phyloP scores from a whole-genome alignment of 2,888 invertebrate genomes.

The Tachina grossa region DNA sequence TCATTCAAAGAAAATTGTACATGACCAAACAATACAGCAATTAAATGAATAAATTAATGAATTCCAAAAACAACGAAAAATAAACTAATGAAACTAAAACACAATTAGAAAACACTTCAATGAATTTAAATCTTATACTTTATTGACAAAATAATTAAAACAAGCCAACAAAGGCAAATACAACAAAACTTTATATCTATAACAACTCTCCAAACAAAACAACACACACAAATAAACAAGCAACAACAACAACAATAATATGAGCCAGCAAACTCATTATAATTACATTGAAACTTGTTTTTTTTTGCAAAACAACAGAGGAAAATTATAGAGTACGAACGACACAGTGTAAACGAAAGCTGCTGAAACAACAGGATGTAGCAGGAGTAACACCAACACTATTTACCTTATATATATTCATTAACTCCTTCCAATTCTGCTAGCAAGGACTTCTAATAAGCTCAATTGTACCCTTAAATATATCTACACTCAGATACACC shows the following conservation, averaged over 20 bases:
- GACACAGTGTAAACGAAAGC: slow-evolving; percentile 10
- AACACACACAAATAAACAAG: neutral
- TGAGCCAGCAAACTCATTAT: slow-evolving; percentile 46
- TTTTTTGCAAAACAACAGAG: slow-evolving; percentile 12
- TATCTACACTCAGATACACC: neutral
- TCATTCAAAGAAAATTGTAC: slow-evolving; percentile 52
- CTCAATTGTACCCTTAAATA: neutral
- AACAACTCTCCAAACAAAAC: too few species aligned
- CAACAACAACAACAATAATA: slow-evolving; percentile 12
- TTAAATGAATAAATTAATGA: slow-evolving; percentile 45
- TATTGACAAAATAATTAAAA: slow-evolving; percentile 67
- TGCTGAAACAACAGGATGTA: slow-evolving; percentile 22
- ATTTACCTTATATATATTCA: neutral
- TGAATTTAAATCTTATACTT: slow-evolving; percentile 65
- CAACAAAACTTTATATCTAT: neutral
- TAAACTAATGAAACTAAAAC: slow-evolving; percentile 48
- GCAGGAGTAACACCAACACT: slow-evolving; percentile 15
- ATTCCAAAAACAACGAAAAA: neutral
- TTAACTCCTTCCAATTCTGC: neutral
- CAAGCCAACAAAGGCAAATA: slow-evolving; percentile 20
- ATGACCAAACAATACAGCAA: slow-evolving; percentile 50
- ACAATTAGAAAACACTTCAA: slow-evolving; percentile 63
- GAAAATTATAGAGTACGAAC: neutral
- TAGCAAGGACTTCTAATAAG: neutral
- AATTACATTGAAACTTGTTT: slow-evolving; percentile 33